Evolutionary conservation across 2,888 invertebrate species (phyloP).

Genomic region (Lasioglossum vierecki): DNA sequence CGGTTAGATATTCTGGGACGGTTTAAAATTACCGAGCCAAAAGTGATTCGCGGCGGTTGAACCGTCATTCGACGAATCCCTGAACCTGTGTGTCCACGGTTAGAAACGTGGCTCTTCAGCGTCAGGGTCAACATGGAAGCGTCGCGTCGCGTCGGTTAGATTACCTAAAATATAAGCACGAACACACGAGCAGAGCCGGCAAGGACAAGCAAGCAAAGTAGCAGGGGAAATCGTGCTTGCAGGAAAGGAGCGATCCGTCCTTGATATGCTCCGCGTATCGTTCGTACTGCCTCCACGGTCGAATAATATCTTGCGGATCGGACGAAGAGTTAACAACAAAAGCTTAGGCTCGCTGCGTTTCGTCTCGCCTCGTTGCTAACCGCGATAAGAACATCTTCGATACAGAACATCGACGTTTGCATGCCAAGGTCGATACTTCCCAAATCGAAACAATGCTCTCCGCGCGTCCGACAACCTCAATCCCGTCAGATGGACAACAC

Average conservation of each 20-base stretch:
- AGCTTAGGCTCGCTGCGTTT: not conserved
- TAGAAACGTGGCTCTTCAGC: constrained; percentile 5
- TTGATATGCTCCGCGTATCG: constrained; percentile 40
- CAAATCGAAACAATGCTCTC: not conserved
- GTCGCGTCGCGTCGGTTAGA: not conserved
- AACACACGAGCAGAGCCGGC: not conserved
- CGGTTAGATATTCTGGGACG: too few relatives aligned
- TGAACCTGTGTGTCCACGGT: not conserved
- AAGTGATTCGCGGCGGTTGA: not conserved
- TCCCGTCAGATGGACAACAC: too few relatives aligned
- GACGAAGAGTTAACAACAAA: not conserved
- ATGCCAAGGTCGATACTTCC: not conserved
- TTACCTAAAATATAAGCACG: constrained; percentile 27
- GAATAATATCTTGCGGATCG: constrained; percentile 31
- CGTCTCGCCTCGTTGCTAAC: not conserved
- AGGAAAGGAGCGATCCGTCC: constrained; percentile 43
- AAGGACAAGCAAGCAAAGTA: not conserved
- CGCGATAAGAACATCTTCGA: not conserved
- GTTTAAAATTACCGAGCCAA: not conserved
- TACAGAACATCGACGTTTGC: not conserved
- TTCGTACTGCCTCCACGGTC: constrained; percentile 26
- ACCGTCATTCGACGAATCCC: not conserved
- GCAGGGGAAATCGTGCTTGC: constrained; percentile 35
- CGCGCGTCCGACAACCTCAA: too few relatives aligned
- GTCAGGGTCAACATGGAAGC: not conserved